Evolutionary conservation across 1,140 invertebrate species (phyloP).

Genomic region (Aphidius ervi): DNA sequence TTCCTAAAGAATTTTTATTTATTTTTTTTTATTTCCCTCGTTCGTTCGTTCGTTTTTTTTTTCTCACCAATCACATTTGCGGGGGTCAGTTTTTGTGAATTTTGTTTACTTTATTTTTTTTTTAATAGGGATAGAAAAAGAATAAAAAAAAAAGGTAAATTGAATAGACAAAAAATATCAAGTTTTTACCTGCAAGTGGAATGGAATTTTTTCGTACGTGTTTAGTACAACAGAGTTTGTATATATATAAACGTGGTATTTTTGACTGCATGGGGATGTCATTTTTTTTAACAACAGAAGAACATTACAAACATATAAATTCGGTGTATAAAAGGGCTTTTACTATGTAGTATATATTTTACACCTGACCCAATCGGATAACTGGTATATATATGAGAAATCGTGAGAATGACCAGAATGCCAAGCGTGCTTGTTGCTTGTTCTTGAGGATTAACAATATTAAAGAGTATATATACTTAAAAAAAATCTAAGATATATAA

Average conservation of each 20-base stretch:
- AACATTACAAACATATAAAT: background rate
- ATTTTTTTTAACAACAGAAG: background rate
- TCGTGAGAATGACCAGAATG: constrained; percentile 41
- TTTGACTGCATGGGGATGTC: background rate
- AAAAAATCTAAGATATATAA: too few relatives aligned
- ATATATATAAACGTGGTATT: constrained; percentile 18
- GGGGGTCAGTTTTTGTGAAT: constrained; percentile 17
- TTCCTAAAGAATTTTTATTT: constrained; percentile 6
- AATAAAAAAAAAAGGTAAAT: background rate
- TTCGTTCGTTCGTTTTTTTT: too few relatives aligned
- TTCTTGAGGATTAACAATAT: constrained; percentile 32
- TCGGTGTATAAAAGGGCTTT: constrained; percentile 9
- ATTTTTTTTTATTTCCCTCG: too few relatives aligned
- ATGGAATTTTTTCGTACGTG: background rate
- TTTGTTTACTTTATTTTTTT: constrained; percentile 38
- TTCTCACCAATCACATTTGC: constrained; percentile 26
- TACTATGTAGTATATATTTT: constrained; percentile 1
- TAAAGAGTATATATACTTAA: too few relatives aligned
- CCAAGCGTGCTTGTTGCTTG: constrained; percentile 32
- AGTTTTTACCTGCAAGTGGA: background rate
- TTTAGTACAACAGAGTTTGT: background rate
- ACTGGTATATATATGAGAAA: constrained; percentile 19
- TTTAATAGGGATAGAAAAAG: constrained; percentile 24
- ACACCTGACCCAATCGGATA: constrained; percentile 22
- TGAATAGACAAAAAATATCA: constrained; percentile 5